Evolutionary conservation across 2,888 invertebrate species (phyloP), one percentile per base, ranked within the genome.

Genomic region (Limnephilus auricula): DNA sequence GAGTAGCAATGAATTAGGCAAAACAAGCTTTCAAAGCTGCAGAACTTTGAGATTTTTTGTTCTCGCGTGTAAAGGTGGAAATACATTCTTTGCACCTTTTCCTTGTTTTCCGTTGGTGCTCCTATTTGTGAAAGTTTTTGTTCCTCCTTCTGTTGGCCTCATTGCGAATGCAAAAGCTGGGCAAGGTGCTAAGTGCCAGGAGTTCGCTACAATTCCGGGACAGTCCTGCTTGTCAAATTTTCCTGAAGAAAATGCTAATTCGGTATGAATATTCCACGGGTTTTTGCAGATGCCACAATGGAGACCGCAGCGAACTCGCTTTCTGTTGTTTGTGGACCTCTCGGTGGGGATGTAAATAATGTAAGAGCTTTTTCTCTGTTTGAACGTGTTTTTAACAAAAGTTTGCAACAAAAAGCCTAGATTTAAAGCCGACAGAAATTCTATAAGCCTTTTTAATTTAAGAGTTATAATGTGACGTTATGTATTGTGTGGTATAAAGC

Each of bases 221-320:
- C 65, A n/a, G 65, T 65, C 9, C 65, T 65, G 65, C 65, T 65
- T 65, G 65, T 65, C 65, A 65, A 82, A 82, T 34, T 82, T 82
- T 18, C 82, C 82, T 34, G 82, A 82, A 82, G 82, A 82, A 82
- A 82, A 82, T 82, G 82, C 34, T 82, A 82, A 82, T 82, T 82
- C 65, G 83, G 65, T 45, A 90, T 90, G 85, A 90, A 90, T 90
- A 84, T 85, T 90, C 84, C 32, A 10, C 84, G 90, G 83, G 79
- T 90, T 90, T 34, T 37, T 37, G 82, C 65, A 65, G 25, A 65
- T 65, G 65, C 25, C 25, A 65, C 65, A 65, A n/a, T n/a, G n/a
- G 65, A 25, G 65, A n/a, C 25, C 9, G 65, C 65, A n/a, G 65
- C 65, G 65, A 65, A 65, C 65, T n/a, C 25, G 65, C 9, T n/a